Conservation (phyloP, 2,113 vertebrate genomes). For the Motacilla alba region DNA sequence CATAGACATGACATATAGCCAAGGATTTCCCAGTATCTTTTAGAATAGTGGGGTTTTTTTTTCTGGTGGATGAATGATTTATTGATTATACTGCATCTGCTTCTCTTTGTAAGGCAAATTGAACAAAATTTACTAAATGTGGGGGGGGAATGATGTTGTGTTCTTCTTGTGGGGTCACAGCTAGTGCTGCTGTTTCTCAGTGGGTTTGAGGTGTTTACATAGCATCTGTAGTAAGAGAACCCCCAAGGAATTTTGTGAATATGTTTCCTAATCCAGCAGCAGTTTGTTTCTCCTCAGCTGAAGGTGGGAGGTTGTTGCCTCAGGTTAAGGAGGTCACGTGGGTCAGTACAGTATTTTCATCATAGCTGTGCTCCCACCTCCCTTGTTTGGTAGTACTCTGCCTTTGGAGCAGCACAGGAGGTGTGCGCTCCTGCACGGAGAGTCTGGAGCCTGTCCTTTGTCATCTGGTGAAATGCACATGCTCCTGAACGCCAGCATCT, state of each 20-base stretch:
- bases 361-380: background rate
- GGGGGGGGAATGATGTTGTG: accelerated
- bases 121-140: background rate
- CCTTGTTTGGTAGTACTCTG: background rate
- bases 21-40: background rate
- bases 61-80: background rate
- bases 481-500: background rate
- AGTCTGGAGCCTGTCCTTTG: background rate
- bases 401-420: background rate
- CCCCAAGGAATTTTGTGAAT: background rate
- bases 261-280: background rate
- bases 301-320: background rate
- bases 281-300: background rate
- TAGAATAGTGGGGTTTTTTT: background rate
- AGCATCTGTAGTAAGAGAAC: background rate
- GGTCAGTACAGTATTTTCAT: background rate
- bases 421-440: background rate
- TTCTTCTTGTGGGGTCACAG: background rate
- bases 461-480: accelerated
- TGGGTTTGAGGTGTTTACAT: background rate
- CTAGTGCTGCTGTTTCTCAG: background rate
- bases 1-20: background rate
- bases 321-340: background rate
- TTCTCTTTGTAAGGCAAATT: background rate
- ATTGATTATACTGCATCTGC: background rate